These are phyloP conservation scores for Trichogramma pretiosum DNA, from an alignment of 1,140 invertebrate species.

Conservation along the genomic window DNA sequence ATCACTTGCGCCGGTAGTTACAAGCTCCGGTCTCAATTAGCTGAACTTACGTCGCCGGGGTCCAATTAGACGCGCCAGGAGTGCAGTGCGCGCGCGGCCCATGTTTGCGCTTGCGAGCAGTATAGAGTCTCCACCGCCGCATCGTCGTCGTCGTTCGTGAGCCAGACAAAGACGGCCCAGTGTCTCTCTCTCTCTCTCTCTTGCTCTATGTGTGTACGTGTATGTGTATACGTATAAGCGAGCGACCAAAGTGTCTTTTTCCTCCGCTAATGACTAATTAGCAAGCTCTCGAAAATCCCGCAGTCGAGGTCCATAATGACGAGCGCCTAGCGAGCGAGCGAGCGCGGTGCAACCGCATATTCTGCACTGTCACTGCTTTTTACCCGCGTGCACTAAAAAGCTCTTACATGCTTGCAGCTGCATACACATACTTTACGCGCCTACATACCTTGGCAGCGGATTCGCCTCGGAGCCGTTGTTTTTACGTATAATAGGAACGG, in stretches of 20 bases:
- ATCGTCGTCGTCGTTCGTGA: too few relatives aligned
- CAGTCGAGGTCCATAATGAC: conserved; percentile 46
- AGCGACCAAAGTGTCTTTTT: conserved; percentile 40
- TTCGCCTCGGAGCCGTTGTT: too few relatives aligned
- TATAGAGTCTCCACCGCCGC: too few relatives aligned
- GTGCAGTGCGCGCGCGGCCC: background rate
- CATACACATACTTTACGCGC: too few relatives aligned
- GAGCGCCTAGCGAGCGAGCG: conserved; percentile 23
- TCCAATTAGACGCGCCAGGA: conserved; percentile 48
- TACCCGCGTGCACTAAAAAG: too few relatives aligned
- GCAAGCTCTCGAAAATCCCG: conserved; percentile 37
- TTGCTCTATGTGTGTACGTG: too few relatives aligned
- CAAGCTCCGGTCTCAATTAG: conserved; percentile 46
- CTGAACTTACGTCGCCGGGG: conserved; percentile 46
- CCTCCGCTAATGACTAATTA: conserved; percentile 48
- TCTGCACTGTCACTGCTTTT: too few relatives aligned
- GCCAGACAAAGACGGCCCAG: conserved; percentile 28
- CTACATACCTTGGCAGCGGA: too few relatives aligned
- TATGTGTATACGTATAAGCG: too few relatives aligned
- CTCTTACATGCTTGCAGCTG: too few relatives aligned
- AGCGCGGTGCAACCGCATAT: too few relatives aligned
- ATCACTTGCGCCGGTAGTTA: conserved; percentile 37
- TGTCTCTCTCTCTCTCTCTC: conserved; percentile 1
- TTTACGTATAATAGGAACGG: too few relatives aligned
- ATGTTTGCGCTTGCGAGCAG: conserved; percentile 17